Evolutionary conservation across 2,797 vertebrate genomes (phyloP).

Genomic region (Myotis pilosus): DNA sequence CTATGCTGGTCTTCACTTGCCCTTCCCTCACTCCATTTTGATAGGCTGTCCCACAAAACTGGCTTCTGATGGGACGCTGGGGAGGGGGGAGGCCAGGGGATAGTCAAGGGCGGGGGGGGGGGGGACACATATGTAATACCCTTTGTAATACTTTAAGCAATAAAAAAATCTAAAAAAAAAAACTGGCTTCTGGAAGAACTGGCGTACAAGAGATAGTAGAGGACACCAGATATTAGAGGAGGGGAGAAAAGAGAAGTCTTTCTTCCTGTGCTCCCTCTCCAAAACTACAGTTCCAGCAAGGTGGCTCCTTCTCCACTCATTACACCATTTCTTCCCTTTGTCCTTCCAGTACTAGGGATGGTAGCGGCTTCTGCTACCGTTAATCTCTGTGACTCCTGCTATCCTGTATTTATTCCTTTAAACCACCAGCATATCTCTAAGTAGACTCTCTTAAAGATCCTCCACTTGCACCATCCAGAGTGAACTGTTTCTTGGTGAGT

Average conservation of each 20-base stretch:
- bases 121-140: too few species aligned
- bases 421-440: neutral
- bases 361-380: neutral
- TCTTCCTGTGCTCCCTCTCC: neutral
- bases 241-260: neutral
- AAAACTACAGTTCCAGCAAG: neutral
- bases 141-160: too few species aligned
- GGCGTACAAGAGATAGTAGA: neutral
- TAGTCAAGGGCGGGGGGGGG: too few species aligned
- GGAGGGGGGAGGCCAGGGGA: too few species aligned
- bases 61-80: neutral
- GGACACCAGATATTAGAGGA: neutral
- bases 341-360: neutral
- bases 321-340: neutral
- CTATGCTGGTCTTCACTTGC: neutral
- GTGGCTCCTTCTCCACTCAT: neutral
- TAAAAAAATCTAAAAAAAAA: neutral
- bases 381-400: neutral
- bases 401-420: neutral
- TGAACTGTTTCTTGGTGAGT: neutral
- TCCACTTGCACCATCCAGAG: neutral
- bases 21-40: neutral
- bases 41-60: neutral
- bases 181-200: neutral
- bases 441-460: neutral